Conservation (phyloP, 2,797 vertebrate species). For the Vultur gryphus region DNA sequence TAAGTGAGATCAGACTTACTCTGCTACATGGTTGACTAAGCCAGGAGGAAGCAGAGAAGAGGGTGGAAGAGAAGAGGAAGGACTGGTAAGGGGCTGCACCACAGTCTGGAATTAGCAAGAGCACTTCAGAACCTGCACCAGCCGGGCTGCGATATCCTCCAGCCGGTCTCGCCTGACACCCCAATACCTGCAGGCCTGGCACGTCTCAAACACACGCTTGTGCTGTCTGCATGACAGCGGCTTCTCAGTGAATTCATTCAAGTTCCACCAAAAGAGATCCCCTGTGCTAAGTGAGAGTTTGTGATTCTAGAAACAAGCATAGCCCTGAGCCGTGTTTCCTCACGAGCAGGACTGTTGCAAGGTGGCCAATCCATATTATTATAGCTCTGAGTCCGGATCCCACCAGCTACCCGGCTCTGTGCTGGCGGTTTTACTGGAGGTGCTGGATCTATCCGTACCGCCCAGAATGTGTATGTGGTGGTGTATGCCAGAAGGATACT, state of each 20-base stretch:
- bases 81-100: background rate
- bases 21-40: background rate
- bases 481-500: background rate
- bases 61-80: background rate
- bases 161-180: background rate
- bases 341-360: background rate
- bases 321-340: background rate
- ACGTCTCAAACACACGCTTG: background rate
- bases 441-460: background rate
- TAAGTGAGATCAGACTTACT: constrained; percentile 50
- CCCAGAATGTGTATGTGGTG: background rate
- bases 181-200: background rate
- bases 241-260: background rate
- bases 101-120: background rate
- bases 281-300: background rate
- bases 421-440: background rate
- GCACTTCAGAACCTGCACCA: background rate
- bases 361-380: background rate
- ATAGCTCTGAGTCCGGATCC: background rate
- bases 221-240: background rate
- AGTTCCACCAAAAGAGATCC: background rate
- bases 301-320: background rate
- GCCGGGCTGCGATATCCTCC: background rate
- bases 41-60: constrained; percentile 27
- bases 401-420: background rate